These are phyloP conservation scores for Eudemis profundana DNA, from an alignment of 2,888 invertebrate genomes.

Conservation along the genomic window DNA sequence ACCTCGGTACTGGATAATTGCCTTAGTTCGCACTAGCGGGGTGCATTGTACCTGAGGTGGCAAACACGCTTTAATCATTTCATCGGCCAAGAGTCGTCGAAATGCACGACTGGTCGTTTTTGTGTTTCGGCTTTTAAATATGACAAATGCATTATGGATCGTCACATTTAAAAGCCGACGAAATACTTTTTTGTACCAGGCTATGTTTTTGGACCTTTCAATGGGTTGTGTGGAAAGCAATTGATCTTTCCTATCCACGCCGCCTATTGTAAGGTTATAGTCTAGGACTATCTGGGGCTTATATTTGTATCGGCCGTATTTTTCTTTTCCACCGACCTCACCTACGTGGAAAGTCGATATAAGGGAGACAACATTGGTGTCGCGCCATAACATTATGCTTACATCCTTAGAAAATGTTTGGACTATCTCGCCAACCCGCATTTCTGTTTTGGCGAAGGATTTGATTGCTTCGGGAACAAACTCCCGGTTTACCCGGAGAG, in stretches of 20 bases:
- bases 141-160: neutral
- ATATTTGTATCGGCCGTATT: constrained; percentile 21
- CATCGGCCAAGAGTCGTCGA: neutral
- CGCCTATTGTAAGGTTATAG: constrained; percentile 32
- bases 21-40: neutral
- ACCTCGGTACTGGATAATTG: neutral
- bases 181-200: constrained; percentile 14
- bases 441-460: neutral
- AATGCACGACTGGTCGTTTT: neutral
- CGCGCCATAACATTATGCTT: constrained; percentile 24
- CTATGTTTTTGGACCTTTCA: neutral
- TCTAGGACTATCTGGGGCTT: constrained; percentile 30
- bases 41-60: neutral
- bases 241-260: constrained; percentile 34
- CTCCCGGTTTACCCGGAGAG: constrained; percentile 2
- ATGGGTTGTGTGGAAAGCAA: constrained; percentile 8
- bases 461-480: constrained; percentile 7
- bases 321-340: constrained; percentile 32
- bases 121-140: constrained; percentile 1
- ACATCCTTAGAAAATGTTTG: constrained; percentile 4
- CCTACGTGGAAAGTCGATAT: constrained; percentile 33
- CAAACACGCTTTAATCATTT: constrained; percentile 4
- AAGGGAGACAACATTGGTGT: constrained; percentile 27
- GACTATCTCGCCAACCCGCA: neutral
- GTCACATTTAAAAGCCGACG: constrained; percentile 2